These are phyloP conservation scores for Platycheirus albimanus DNA, from an alignment of 2,888 invertebrate species.

Conservation along the genomic window DNA sequence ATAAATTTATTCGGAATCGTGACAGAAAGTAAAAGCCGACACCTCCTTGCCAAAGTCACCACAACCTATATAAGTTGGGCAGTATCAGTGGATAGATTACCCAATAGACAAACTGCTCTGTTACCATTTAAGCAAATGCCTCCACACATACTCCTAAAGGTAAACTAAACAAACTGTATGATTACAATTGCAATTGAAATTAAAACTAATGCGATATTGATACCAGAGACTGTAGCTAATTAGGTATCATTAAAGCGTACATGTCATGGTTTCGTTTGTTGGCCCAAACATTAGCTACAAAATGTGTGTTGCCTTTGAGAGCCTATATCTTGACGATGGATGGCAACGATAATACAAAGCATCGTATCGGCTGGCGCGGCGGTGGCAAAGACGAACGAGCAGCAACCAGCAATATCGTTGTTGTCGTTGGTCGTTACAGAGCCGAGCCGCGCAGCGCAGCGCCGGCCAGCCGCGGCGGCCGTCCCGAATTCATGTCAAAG, in stretches of 20 bases:
- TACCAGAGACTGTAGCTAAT: slow-evolving; percentile 70
- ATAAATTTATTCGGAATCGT: too few relatives aligned
- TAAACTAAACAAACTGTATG: neutral
- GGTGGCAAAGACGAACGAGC: slow-evolving; percentile 60
- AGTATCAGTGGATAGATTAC: too few relatives aligned
- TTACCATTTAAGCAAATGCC: too few relatives aligned
- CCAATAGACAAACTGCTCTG: too few relatives aligned
- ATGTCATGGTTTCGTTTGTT: slow-evolving; percentile 65
- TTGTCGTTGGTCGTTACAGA: neutral
- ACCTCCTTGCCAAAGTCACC: too few relatives aligned
- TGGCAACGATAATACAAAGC: slow-evolving; percentile 54
- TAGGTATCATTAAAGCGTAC: slow-evolving; percentile 73
- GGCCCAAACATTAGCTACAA: slow-evolving; percentile 49
- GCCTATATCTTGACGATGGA: slow-evolving; percentile 26
- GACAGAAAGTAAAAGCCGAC: too few relatives aligned
- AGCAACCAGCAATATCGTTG: slow-evolving; percentile 10
- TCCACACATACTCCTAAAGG: too few relatives aligned
- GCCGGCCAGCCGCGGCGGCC: neutral
- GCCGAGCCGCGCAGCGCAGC: neutral
- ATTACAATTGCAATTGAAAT: slow-evolving; percentile 33
- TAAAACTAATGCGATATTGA: slow-evolving; percentile 69
- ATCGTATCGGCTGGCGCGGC: too few relatives aligned
- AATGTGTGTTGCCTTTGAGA: slow-evolving; percentile 34
- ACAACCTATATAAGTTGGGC: too few relatives aligned
- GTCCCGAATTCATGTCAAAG: slow-evolving; percentile 68